A percentile compares a stretch with the other conserved stretches of the same genome.
Conservation (phyloP, 2,113 vertebrate genomes). For the Phylloscopus trochilus region DNA sequence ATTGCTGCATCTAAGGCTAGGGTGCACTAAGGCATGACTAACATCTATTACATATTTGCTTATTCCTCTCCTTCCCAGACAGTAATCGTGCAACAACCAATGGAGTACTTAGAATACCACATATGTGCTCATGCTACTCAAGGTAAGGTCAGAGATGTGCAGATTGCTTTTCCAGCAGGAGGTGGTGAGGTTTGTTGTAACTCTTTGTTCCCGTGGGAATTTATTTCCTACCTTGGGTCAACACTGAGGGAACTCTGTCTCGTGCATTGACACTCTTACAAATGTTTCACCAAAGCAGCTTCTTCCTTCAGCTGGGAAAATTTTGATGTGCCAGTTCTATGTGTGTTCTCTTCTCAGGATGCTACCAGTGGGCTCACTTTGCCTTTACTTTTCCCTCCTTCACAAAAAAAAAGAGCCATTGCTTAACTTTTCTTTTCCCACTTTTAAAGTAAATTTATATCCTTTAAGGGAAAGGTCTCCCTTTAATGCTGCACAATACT, state of each 20-base stretch:
- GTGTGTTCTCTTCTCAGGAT: neutral
- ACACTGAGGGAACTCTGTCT: neutral
- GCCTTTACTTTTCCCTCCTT: neutral
- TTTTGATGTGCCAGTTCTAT: neutral
- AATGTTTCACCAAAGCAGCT: neutral
- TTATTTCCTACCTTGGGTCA: neutral
- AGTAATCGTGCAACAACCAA: neutral
- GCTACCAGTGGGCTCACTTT: neutral
- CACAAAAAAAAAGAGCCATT: neutral
- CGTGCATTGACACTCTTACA: neutral
- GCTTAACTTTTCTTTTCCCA: neutral
- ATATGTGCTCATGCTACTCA: neutral
- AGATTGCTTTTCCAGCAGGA: slow-evolving; percentile 4
- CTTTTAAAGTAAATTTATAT: neutral
- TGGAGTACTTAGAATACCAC: neutral
- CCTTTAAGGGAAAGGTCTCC: neutral
- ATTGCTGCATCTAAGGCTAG: neutral
- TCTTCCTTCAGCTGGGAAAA: neutral
- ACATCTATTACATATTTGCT: neutral
- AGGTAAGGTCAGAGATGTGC: slow-evolving; percentile 15
- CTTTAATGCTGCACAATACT: neutral
- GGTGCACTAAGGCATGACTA: neutral
- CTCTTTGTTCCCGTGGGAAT: neutral
- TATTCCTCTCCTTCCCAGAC: neutral
- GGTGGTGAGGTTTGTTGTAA: neutral